These are phyloP conservation scores for Chrysodeixis includens DNA, from an alignment of 2,888 invertebrate genomes.

Conservation along the genomic window DNA sequence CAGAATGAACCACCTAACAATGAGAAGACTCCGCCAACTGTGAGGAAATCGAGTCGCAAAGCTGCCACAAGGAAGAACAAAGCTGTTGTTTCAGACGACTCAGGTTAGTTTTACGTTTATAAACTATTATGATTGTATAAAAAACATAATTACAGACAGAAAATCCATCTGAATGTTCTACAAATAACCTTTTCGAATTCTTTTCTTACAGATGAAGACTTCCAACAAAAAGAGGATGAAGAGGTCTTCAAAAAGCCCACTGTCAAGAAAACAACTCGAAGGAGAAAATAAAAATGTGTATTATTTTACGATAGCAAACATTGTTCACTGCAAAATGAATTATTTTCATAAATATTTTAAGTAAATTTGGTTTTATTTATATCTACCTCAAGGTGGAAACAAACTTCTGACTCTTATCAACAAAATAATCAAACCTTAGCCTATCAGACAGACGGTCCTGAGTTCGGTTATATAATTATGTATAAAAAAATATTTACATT, in stretches of 20 bases:
- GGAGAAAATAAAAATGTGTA: constrained; percentile 68
- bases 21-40: constrained; percentile 72
- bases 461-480: too few relatives aligned
- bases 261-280: constrained; percentile 76
- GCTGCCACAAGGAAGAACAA: constrained; percentile 68
- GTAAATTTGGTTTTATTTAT: background rate
- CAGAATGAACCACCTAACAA: constrained; percentile 80
- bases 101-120: constrained; percentile 67
- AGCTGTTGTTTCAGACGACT: constrained; percentile 77
- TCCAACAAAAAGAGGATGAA: constrained; percentile 76
- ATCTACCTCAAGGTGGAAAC: background rate
- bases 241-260: constrained; percentile 85
- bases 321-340: background rate
- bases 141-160: too few relatives aligned
- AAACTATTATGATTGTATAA: too few relatives aligned
- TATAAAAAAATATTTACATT: too few relatives aligned
- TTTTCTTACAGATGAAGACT: constrained; percentile 77
- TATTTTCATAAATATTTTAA: constrained; percentile 1
- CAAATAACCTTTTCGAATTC: background rate
- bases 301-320: background rate
- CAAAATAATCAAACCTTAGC: too few relatives aligned
- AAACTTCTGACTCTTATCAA: background rate
- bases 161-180: too few relatives aligned
- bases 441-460: too few relatives aligned
- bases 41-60: constrained; percentile 79